Conservation (phyloP, 2,888 invertebrate genomes). For the Drosophila atripex region DNA sequence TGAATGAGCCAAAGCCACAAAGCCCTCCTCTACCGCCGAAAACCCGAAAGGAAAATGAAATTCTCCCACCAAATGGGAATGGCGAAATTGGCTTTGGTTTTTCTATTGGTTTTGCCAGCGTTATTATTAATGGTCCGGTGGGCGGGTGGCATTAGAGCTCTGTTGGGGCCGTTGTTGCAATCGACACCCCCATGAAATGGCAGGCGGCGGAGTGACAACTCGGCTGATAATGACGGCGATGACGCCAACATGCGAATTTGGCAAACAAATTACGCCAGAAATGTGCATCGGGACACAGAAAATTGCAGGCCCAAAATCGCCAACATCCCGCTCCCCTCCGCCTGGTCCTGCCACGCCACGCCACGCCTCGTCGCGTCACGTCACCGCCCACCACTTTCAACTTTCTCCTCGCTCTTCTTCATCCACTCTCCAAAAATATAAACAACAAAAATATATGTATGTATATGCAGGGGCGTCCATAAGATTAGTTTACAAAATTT, state of each 20-base stretch:
- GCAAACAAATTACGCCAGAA: conserved; percentile 70
- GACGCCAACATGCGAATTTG: conserved; percentile 71
- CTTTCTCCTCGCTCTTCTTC: neutral
- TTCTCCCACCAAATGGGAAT: conserved; percentile 24
- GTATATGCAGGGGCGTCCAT: conserved; percentile 62
- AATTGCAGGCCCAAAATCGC: conserved; percentile 58
- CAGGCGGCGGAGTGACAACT: conserved; percentile 33
- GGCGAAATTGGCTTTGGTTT: conserved; percentile 28
- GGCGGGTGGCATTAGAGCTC: conserved; percentile 31
- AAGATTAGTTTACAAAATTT: neutral
- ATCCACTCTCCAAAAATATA: neutral
- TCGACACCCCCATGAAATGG: conserved; percentile 59
- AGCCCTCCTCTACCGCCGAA: conserved; percentile 14
- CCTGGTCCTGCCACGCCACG: neutral
- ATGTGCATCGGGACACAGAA: conserved; percentile 51
- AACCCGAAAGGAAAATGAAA: conserved; percentile 4
- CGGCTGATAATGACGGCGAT: conserved; percentile 34
- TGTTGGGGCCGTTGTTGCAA: conserved; percentile 36
- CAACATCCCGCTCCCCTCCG: conserved; percentile 31
- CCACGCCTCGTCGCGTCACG: neutral
- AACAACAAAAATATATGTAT: neutral
- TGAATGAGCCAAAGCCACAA: conserved; percentile 6
- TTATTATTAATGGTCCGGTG: conserved; percentile 42
- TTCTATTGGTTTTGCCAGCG: conserved; percentile 16
- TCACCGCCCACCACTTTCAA: neutral